phyloP scores from a whole-genome alignment of 2,888 invertebrate genomes.

The Rugalucina vietnamica region DNA sequence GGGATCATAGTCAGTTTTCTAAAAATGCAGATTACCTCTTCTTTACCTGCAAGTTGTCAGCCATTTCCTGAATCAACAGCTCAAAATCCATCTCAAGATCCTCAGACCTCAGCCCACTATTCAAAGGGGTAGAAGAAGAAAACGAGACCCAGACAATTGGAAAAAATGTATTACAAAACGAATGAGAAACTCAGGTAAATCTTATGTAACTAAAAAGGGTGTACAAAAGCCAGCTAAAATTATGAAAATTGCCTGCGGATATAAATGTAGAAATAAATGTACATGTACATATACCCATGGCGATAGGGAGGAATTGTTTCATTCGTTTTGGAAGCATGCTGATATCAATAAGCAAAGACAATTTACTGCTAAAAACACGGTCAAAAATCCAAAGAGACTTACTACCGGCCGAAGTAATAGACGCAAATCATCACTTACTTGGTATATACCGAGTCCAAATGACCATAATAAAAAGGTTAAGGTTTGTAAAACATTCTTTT shows the following conservation, averaged over 20 bases:
- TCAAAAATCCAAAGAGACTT: background rate
- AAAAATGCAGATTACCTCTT: background rate
- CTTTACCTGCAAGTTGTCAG: background rate
- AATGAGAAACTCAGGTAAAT: background rate
- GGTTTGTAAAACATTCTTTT: constrained; percentile 7
- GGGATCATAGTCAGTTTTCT: background rate
- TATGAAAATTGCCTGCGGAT: background rate
- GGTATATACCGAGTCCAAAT: background rate
- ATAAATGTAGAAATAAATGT: background rate
- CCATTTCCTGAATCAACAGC: background rate
- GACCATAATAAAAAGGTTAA: background rate
- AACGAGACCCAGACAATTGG: background rate
- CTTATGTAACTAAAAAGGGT: background rate
- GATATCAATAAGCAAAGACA: background rate
- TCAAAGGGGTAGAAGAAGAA: background rate
- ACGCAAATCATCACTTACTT: background rate
- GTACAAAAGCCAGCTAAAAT: background rate
- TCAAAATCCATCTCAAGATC: no score
- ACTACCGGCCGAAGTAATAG: background rate
- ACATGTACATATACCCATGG: background rate
- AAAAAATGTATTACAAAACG: background rate
- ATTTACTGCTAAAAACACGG: background rate
- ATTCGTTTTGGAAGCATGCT: background rate
- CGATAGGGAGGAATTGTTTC: background rate
- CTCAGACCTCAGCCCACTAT: no score